These are phyloP conservation scores for Nomada hirtipes DNA, from an alignment of 2,888 invertebrate genomes.

Conservation along the genomic window DNA sequence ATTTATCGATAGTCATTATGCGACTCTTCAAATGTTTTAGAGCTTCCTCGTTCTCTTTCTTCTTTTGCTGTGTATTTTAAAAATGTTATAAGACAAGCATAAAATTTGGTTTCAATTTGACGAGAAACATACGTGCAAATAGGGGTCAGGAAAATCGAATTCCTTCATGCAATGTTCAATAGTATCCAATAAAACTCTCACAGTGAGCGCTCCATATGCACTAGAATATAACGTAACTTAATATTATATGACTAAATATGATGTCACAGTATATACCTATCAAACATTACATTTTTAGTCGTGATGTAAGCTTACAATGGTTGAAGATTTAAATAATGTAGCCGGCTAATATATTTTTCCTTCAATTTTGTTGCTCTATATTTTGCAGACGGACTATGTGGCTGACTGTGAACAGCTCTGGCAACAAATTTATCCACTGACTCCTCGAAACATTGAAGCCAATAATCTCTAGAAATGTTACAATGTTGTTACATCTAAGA, in stretches of 20 bases:
- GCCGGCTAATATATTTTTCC: slow-evolving; percentile 91
- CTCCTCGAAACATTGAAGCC: slow-evolving; percentile 96
- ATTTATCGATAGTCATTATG: slow-evolving; percentile 89
- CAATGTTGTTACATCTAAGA: slow-evolving; percentile 1
- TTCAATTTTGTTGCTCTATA: slow-evolving; percentile 93
- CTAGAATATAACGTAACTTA: slow-evolving; percentile 76
- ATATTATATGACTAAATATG: not conserved
- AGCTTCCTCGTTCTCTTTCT: slow-evolving; percentile 93
- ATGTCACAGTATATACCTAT: not conserved
- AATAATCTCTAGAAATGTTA: slow-evolving; percentile 87
- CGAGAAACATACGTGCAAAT: slow-evolving; percentile 85
- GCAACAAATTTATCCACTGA: slow-evolving; percentile 93
- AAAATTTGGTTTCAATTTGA: not conserved
- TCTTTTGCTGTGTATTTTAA: slow-evolving; percentile 88
- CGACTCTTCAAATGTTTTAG: slow-evolving; percentile 89
- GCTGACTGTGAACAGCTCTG: slow-evolving; percentile 92
- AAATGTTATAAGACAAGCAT: not conserved
- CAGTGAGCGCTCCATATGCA: slow-evolving; percentile 93
- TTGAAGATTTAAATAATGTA: slow-evolving; percentile 91
- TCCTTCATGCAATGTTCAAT: slow-evolving; percentile 96
- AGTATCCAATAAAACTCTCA: slow-evolving; percentile 95
- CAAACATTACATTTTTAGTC: slow-evolving; percentile 11
- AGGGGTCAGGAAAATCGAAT: slow-evolving; percentile 96
- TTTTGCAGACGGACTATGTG: slow-evolving; percentile 90
- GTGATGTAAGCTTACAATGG: slow-evolving; percentile 88